These are phyloP conservation scores for Lycodopsis pacificus DNA, from an alignment of 2,797 vertebrate genomes.

Conservation along the genomic window DNA sequence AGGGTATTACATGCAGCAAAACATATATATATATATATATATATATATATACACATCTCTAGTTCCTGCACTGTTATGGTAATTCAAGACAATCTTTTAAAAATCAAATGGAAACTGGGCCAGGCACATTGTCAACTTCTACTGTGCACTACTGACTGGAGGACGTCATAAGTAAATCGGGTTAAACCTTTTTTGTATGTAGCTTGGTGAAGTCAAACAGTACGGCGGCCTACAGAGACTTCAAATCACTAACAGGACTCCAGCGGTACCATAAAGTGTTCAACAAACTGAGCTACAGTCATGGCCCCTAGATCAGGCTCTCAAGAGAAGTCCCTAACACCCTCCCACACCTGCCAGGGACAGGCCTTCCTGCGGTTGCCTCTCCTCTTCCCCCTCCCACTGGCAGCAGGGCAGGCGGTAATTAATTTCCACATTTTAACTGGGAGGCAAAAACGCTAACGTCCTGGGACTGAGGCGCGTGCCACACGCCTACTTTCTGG, in stretches of 20 bases:
- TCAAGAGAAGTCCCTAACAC: constrained; percentile 55
- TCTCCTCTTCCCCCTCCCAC: constrained; percentile 79
- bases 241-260: constrained; percentile 27
- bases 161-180: not conserved
- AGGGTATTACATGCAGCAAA: constrained; percentile 1
- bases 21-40: not conserved
- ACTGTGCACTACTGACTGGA: not conserved
- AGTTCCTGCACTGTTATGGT: not conserved
- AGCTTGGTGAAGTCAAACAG: constrained; percentile 9
- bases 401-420: constrained; percentile 84
- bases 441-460: constrained; percentile 84
- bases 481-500: constrained; percentile 83
- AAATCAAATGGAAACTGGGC: not conserved
- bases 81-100: not conserved
- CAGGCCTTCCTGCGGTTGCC: constrained; percentile 63
- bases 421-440: constrained; percentile 90
- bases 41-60: not conserved
- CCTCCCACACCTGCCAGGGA: constrained; percentile 74
- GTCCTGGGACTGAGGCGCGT: constrained; percentile 78
- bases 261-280: constrained; percentile 10
- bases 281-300: constrained; percentile 41
- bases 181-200: not conserved
- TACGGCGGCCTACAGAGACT: constrained; percentile 2
- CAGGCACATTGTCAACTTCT: not conserved
- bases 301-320: constrained; percentile 38